Evolutionary conservation across 2,888 invertebrate genomes (phyloP), one percentile per base, ranked within the genome.

Genomic region (Leucophenga maculata): DNA sequence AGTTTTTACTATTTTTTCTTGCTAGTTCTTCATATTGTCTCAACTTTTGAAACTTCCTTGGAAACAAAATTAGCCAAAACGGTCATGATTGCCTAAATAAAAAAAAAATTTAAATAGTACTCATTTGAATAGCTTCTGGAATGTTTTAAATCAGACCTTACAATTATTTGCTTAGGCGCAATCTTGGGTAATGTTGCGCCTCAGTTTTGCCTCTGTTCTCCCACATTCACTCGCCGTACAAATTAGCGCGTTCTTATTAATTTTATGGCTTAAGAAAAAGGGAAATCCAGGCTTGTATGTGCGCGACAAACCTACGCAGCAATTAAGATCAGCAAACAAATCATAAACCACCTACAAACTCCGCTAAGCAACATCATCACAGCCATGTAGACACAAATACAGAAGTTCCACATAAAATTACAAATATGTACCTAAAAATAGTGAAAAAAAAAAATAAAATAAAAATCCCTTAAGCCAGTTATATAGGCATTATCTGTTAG

Each of bases 171-270:
- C 11, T 39, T 39, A 39, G 39, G 39, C 39, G 39, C 39, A 39
- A 39, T 11, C 39, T 39, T 39, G 11, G 39, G 39, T 39, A 39
- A 39, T 39, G 22, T 20, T 54, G 18, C 20, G 44, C 3, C 46
- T 46, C 39, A 44, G 39, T 39, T 32, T 22, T 8, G n/a, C 59
- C 59, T 26, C 32, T 6, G 32, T 59, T n/a, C 16, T 52, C 20
- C 18, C 52, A 18, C 18, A 18, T 9, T 50, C 65, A 13, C 32
- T 22, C 60, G 32, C n/a, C 26, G 26, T 50, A 18, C 70, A 86
- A 87, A 85, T 87, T 87, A 87, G 87, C 86, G 84, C 83, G 83
- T 83, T 85, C 83, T 83, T 86, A 86, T 85, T 87, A 87, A 86
- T 87, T 87, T 87, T 87, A 87, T 87, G 85, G 78, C 85, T 75